These are phyloP conservation scores for Octomys mimax DNA, from an alignment of 2,797 vertebrate genomes.

Conservation along the genomic window DNA sequence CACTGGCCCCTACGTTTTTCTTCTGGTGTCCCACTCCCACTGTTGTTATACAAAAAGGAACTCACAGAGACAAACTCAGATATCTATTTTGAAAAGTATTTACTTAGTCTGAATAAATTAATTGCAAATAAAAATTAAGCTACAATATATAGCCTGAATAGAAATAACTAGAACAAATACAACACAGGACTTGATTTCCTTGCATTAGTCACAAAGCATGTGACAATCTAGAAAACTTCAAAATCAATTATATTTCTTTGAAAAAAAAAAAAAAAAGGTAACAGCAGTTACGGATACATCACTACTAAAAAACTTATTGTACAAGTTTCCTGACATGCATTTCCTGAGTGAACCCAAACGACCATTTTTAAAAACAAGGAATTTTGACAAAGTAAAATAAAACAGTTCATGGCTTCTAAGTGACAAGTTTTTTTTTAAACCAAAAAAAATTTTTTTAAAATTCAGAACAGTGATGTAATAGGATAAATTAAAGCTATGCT, in stretches of 20 bases:
- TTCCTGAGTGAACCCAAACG: conserved; percentile 91
- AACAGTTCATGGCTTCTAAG: conserved; percentile 86
- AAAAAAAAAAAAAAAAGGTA: conserved; percentile 83
- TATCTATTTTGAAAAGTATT: conserved; percentile 89
- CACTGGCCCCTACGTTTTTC: not conserved
- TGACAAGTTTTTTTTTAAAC: conserved; percentile 81
- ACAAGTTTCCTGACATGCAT: conserved; percentile 90
- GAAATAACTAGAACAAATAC: conserved; percentile 90
- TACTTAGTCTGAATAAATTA: conserved; percentile 92
- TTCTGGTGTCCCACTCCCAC: conserved; percentile 47
- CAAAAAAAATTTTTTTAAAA: conserved; percentile 56
- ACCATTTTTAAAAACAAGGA: conserved; percentile 86
- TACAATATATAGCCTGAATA: conserved; percentile 89
- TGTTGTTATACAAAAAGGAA: conserved; percentile 72
- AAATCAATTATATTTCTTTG: conserved; percentile 86
- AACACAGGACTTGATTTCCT: conserved; percentile 87
- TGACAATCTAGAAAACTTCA: conserved; percentile 86
- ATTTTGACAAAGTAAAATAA: conserved; percentile 88
- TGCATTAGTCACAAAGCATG: conserved; percentile 88
- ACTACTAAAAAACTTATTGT: conserved; percentile 88
- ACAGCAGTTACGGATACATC: conserved; percentile 89
- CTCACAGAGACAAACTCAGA: conserved; percentile 83
- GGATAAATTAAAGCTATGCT: conserved; percentile 86
- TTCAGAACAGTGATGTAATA: conserved; percentile 80
- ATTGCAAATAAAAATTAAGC: conserved; percentile 91